Conservation (phyloP, 2,888 invertebrate genomes). For the Torymus tubicola region DNA sequence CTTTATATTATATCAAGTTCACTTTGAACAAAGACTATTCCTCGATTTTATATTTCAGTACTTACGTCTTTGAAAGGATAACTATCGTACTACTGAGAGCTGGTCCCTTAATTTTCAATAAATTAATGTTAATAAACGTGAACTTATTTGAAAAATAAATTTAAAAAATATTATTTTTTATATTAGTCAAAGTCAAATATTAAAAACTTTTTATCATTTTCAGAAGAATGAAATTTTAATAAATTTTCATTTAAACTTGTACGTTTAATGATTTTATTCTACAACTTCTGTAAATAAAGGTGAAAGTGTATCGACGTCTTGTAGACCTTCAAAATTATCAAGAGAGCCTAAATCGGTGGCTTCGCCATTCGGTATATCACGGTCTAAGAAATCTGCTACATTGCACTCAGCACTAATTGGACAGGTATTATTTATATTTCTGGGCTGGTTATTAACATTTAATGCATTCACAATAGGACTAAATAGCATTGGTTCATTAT, state of each 20-base stretch:
- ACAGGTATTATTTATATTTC: slow-evolving; percentile 55
- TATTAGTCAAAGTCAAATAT: slow-evolving; percentile 33
- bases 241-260: slow-evolving; percentile 20
- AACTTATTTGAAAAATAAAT: slow-evolving; percentile 15
- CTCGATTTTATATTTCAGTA: no score
- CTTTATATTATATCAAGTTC: no score
- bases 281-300: slow-evolving; percentile 74
- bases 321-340: slow-evolving; percentile 73
- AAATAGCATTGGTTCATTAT: slow-evolving; percentile 73
- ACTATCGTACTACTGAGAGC: no score
- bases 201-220: slow-evolving; percentile 44
- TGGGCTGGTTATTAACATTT: slow-evolving; percentile 66
- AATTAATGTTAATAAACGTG: background rate
- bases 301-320: slow-evolving; percentile 72
- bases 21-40: no score
- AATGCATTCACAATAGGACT: slow-evolving; percentile 72
- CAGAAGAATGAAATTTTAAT: slow-evolving; percentile 32
- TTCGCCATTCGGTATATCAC: slow-evolving; percentile 67
- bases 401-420: slow-evolving; percentile 69
- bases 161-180: slow-evolving; percentile 26
- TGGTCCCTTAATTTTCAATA: no score
- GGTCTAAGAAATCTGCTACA: slow-evolving; percentile 72
- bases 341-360: slow-evolving; percentile 71
- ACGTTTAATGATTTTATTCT: slow-evolving; percentile 71
- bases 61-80: no score